These are phyloP conservation scores for Callithrix jacchus DNA, from an alignment of 2,113 vertebrate species.

Conservation along the genomic window DNA sequence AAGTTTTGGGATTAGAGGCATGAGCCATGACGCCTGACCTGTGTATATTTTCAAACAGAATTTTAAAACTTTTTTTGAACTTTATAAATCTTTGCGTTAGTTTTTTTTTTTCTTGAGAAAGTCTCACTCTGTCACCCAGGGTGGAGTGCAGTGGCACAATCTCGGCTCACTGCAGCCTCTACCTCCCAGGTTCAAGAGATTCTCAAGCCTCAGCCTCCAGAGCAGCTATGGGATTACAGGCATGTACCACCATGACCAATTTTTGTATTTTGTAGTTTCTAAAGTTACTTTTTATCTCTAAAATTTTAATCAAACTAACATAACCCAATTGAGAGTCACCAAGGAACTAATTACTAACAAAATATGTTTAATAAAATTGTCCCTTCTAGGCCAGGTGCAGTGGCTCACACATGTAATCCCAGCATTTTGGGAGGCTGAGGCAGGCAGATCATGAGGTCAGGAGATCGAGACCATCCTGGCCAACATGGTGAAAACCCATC, in stretches of 20 bases:
- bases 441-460: too few species aligned
- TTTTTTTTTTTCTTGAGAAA: neutral
- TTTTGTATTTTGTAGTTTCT: neutral
- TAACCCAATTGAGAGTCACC: neutral
- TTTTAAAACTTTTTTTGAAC: neutral
- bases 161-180: too few species aligned
- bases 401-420: too few species aligned
- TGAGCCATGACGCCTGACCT: neutral
- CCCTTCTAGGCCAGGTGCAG: neutral
- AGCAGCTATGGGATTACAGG: too few species aligned
- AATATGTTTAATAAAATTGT: neutral
- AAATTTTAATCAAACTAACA: neutral
- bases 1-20: neutral
- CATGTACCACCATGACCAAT: too few species aligned
- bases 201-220: too few species aligned
- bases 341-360: neutral
- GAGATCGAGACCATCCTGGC: too few species aligned
- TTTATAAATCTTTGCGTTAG: conserved; percentile 11
- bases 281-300: neutral
- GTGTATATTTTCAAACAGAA: neutral
- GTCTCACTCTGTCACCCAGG: too few species aligned
- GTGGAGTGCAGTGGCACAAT: too few species aligned
- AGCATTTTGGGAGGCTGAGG: too few species aligned
- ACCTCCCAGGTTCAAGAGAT: too few species aligned
- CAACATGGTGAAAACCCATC: too few species aligned